Evolutionary conservation across 2,888 invertebrate genomes (phyloP).

Genomic region (Blastobasis adustella): DNA sequence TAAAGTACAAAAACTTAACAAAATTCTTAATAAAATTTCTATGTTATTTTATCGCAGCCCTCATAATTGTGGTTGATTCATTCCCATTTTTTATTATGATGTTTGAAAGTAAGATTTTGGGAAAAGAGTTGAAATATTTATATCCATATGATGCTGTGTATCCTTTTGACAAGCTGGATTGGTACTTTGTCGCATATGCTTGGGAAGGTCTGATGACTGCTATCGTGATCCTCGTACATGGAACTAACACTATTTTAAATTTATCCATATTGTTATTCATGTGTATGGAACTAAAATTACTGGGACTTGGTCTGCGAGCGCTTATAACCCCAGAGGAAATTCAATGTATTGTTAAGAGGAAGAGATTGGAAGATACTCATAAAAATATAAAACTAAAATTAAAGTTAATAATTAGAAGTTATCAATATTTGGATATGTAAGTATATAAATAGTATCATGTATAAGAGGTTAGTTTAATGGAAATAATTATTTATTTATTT

Average conservation of each 20-base stretch:
- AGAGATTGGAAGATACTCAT: constrained; percentile 22
- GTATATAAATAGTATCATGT: neutral
- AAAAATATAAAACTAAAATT: constrained; percentile 29
- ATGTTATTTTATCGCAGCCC: constrained; percentile 32
- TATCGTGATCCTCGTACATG: constrained; percentile 40
- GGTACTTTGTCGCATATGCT: constrained; percentile 44
- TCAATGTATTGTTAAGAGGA: constrained; percentile 18
- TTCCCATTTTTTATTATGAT: constrained; percentile 52
- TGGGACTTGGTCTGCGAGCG: constrained; percentile 35
- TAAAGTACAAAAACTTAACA: constrained; percentile 28
- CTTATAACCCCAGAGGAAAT: constrained; percentile 36
- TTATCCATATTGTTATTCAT: constrained; percentile 38
- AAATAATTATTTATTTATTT: no score
- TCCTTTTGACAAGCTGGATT: constrained; percentile 52
- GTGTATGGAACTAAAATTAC: constrained; percentile 52
- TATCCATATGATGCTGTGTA: constrained; percentile 63
- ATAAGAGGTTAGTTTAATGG: neutral
- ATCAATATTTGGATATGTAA: constrained; percentile 43
- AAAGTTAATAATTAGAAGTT: constrained; percentile 38
- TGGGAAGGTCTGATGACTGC: constrained; percentile 56
- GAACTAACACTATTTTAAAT: constrained; percentile 42
- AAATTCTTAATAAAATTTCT: constrained; percentile 35
- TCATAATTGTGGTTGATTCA: constrained; percentile 36
- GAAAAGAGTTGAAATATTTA: constrained; percentile 30
- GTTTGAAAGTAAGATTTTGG: constrained; percentile 32